These are phyloP conservation scores for Salticus scenicus DNA, from an alignment of 2,888 invertebrate genomes.

Conservation along the genomic window DNA sequence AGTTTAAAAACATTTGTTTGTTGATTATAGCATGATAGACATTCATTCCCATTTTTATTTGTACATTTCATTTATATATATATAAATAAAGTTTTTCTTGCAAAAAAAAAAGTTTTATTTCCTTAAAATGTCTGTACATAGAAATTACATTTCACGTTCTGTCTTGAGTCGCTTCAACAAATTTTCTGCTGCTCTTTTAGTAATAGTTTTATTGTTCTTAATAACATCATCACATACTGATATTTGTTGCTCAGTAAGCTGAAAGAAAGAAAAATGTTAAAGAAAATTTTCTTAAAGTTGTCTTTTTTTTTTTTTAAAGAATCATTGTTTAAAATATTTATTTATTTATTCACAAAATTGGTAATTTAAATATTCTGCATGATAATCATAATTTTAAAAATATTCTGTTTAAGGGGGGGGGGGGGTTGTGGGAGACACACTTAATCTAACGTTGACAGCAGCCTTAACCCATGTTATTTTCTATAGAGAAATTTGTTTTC, in stretches of 20 bases:
- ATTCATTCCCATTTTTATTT: background rate
- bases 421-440: no score
- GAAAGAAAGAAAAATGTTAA: background rate
- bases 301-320: no score
- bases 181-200: constrained; percentile 58
- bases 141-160: no score
- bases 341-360: no score
- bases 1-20: constrained; percentile 27
- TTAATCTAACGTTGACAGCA: no score
- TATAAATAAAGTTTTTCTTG: constrained; percentile 45
- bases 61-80: constrained; percentile 47
- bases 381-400: no score
- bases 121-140: background rate
- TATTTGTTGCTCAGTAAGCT: constrained; percentile 32
- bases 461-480: no score
- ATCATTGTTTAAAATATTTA: no score
- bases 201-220: constrained; percentile 36
- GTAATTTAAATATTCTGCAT: no score
- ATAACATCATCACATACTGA: constrained; percentile 29
- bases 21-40: background rate
- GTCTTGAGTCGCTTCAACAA: constrained; percentile 39
- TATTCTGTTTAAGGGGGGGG: no score
- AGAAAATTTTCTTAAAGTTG: no score
- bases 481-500: no score
- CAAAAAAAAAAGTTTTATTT: background rate